Evolutionary conservation across 2,113 vertebrate genomes (phyloP).

Genomic region (Greenwoodochromis staneri): DNA sequence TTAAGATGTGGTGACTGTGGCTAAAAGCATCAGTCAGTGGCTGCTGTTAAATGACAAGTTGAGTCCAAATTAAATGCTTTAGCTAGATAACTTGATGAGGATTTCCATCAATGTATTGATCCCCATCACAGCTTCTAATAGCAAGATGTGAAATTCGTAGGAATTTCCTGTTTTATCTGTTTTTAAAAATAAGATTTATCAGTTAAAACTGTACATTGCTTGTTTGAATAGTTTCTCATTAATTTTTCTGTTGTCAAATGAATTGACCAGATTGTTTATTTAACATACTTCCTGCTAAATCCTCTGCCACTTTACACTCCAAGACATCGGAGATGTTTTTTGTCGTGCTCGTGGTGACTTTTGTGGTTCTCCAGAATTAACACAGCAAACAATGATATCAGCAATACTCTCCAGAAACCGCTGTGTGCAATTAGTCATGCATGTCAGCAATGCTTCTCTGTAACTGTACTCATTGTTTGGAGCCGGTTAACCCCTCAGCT

Average conservation of each 20-base stretch:
- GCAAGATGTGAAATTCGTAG: not conserved
- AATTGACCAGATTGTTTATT: accelerated
- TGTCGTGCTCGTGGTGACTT: not conserved
- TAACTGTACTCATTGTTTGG: not conserved
- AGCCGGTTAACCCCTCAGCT: not conserved
- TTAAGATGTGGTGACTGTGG: not conserved
- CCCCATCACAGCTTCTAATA: not conserved
- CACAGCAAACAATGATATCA: not conserved
- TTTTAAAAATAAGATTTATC: not conserved
- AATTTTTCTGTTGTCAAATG: not conserved
- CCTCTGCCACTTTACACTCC: accelerated
- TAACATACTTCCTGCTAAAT: not conserved
- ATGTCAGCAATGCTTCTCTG: not conserved
- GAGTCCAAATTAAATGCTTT: not conserved
- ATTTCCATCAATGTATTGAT: not conserved
- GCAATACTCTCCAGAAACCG: not conserved
- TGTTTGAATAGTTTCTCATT: not conserved
- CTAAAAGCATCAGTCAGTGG: not conserved
- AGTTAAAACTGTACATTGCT: not conserved
- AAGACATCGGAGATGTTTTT: not conserved
- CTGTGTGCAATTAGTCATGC: not conserved
- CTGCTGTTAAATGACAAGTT: not conserved
- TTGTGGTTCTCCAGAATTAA: not conserved
- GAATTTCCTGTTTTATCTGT: not conserved
- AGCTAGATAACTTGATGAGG: not conserved